Evolutionary conservation across 2,797 vertebrate species (phyloP).

Genomic region (Danionella dracula): DNA sequence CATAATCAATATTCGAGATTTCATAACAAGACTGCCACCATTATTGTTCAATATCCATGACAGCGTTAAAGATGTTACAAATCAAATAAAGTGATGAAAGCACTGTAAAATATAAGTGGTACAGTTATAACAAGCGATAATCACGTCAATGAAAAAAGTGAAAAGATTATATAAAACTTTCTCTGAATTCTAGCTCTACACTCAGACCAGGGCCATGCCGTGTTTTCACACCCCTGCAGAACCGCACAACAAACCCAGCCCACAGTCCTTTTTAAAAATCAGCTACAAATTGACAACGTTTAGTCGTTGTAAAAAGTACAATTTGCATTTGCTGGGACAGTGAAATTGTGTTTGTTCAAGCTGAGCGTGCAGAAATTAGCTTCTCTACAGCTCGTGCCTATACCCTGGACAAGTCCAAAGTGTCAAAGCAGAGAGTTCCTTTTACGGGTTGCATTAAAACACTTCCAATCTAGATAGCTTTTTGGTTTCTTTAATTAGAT

Average conservation of each 20-base stretch:
- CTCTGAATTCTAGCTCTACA: conserved; percentile 71
- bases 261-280: conserved; percentile 62
- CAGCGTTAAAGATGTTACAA: conserved; percentile 71
- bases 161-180: conserved; percentile 74
- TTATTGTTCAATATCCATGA: conserved; percentile 72
- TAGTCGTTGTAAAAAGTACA: conserved; percentile 47
- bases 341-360: conserved; percentile 46
- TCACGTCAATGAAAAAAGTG: conserved; percentile 74
- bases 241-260: conserved; percentile 61
- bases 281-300: conserved; percentile 69
- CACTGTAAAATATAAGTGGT: conserved; percentile 74
- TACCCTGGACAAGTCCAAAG: conserved; percentile 72
- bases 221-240: conserved; percentile 64
- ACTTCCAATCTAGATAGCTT: conserved; percentile 75
- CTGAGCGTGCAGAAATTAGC: conserved; percentile 55
- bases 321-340: conserved; percentile 51
- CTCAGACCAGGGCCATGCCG: conserved; percentile 73
- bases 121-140: conserved; percentile 80
- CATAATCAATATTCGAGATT: conserved; percentile 76
- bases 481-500: conserved; percentile 76
- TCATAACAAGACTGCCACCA: conserved; percentile 76
- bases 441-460: conserved; percentile 72
- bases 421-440: conserved; percentile 66
- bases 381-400: conserved; percentile 68
- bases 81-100: conserved; percentile 75